Evolutionary conservation across 2,797 vertebrate genomes (phyloP).

Genomic region (Lemur catta): DNA sequence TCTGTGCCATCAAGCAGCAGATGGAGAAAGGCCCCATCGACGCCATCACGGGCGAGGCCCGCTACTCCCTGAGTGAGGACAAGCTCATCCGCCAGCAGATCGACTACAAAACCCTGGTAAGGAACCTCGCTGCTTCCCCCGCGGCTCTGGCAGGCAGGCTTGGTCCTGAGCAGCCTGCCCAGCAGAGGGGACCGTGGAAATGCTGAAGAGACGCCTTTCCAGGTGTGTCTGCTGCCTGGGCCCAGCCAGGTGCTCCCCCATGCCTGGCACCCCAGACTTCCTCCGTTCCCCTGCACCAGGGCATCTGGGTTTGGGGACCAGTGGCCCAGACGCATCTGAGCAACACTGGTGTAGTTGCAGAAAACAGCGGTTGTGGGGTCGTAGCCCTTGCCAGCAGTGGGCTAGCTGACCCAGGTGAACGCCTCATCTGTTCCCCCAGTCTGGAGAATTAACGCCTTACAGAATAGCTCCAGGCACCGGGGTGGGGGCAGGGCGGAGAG

Average conservation of each 20-base stretch:
- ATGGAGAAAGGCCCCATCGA: constrained; percentile 99
- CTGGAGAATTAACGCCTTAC: not conserved
- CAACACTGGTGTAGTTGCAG: not conserved
- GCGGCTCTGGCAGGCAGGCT: accelerated
- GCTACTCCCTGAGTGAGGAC: constrained; percentile 98
- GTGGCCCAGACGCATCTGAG: not conserved
- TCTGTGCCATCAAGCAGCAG: constrained; percentile 99
- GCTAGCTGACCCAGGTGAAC: too few species aligned
- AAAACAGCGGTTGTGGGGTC: not conserved
- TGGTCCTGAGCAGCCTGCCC: not conserved
- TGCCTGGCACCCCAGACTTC: too few species aligned
- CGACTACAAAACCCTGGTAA: constrained; percentile 98
- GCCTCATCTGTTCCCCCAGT: accelerated
- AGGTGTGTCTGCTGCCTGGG: not conserved
- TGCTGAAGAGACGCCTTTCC: not conserved
- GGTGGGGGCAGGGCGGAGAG: accelerated
- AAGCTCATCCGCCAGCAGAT: constrained; percentile 99
- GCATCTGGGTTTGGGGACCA: not conserved
- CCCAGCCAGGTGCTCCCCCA: not conserved
- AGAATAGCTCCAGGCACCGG: not conserved
- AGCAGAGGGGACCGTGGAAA: accelerated
- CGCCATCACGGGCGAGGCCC: constrained; percentile 96
- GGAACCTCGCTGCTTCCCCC: not conserved
- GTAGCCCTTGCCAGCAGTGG: not conserved
- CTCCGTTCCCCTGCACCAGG: not conserved